Evolutionary conservation across 2,888 invertebrate genomes (phyloP).

Genomic region (Hydropsyche betteni): DNA sequence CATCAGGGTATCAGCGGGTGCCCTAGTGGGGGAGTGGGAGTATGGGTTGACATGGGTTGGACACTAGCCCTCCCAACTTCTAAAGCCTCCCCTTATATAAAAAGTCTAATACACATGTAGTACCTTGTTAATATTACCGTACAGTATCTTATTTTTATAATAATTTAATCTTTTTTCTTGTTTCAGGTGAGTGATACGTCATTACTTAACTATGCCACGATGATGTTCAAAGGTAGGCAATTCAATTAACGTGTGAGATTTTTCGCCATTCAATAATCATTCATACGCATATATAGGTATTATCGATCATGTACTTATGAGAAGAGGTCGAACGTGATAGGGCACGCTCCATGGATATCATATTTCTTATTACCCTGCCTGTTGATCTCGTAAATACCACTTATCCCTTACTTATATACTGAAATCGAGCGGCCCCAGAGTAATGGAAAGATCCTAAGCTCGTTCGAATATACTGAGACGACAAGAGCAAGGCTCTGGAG

Average conservation of each 20-base stretch:
- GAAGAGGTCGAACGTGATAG: constrained; percentile 42
- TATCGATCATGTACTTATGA: not conserved
- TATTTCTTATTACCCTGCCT: constrained; percentile 48
- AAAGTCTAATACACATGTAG: constrained; percentile 40
- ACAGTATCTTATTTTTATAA: not conserved
- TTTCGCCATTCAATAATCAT: too few species aligned
- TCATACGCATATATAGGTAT: not conserved
- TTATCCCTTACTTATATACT: constrained; percentile 45
- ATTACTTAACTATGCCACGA: not conserved
- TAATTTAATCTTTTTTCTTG: constrained; percentile 22
- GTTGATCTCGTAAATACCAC: constrained; percentile 49
- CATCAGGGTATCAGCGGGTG: constrained; percentile 45
- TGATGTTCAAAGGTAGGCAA: not conserved
- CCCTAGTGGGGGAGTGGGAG: constrained; percentile 32
- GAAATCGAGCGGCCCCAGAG: constrained; percentile 38
- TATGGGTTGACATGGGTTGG: constrained; percentile 48
- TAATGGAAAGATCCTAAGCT: constrained; percentile 41
- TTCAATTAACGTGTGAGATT: not conserved
- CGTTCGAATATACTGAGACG: constrained; percentile 25
- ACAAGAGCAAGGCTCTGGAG: not conserved
- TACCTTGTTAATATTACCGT: constrained; percentile 34
- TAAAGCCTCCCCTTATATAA: constrained; percentile 42
- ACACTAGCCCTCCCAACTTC: constrained; percentile 43
- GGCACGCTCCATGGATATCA: constrained; percentile 46
- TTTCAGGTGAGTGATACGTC: constrained; percentile 37